phyloP scores from a whole-genome alignment of 2,888 invertebrate genomes.

The Mythimna pallens region DNA sequence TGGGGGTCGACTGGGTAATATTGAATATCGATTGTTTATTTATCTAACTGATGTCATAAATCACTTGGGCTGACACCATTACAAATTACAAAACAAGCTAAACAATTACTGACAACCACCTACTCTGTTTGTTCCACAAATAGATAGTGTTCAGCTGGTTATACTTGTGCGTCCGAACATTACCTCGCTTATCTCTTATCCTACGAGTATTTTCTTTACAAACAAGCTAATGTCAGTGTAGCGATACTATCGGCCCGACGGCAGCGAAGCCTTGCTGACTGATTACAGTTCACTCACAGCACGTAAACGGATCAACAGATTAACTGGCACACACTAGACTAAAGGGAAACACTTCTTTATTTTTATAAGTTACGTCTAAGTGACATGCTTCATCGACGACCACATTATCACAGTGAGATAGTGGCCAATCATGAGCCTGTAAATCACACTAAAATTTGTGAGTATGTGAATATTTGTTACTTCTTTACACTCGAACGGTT shows the following conservation, averaged over 20 bases:
- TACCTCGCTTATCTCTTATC: neutral
- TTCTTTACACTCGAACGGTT: too few relatives aligned
- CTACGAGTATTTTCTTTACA: neutral
- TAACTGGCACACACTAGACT: conserved; percentile 7
- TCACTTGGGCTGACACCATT: neutral
- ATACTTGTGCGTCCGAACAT: too few relatives aligned
- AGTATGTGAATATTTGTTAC: too few relatives aligned
- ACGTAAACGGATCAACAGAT: conserved; percentile 57
- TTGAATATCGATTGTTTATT: neutral
- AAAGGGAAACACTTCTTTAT: neutral
- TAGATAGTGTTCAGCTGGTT: neutral
- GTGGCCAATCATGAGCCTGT: too few relatives aligned
- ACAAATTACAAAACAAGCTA: too few relatives aligned
- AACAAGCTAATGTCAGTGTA: neutral
- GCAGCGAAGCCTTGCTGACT: conserved; percentile 47
- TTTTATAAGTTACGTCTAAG: neutral
- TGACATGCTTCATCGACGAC: neutral
- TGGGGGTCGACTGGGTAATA: neutral
- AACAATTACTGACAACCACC: too few relatives aligned
- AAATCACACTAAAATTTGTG: too few relatives aligned
- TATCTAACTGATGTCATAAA: neutral
- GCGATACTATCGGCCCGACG: neutral
- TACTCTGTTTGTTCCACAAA: too few relatives aligned
- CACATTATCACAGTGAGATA: neutral
- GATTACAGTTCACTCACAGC: conserved; percentile 51